Conservation (phyloP, 1,140 invertebrate genomes). For the Scaptomyza graminum region DNA sequence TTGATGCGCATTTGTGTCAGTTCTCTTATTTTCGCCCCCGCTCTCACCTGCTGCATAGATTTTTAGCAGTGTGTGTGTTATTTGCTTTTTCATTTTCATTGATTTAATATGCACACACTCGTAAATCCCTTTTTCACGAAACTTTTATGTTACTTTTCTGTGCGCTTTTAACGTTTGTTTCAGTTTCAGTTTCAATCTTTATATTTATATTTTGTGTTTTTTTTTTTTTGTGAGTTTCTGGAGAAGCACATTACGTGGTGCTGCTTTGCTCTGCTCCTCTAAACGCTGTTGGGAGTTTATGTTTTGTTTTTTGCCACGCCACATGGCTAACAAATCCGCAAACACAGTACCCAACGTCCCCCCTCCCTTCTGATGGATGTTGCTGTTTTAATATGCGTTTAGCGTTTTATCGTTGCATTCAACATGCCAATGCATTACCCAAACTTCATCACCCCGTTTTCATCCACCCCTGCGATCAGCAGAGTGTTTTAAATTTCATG, state of each 20-base stretch:
- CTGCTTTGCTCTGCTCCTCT: neutral
- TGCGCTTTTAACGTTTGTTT: slow-evolving; percentile 30
- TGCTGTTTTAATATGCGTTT: slow-evolving; percentile 73
- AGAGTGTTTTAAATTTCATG: slow-evolving; percentile 40
- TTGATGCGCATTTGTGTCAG: slow-evolving; percentile 49
- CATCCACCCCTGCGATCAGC: slow-evolving; percentile 7
- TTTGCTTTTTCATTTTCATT: slow-evolving; percentile 44
- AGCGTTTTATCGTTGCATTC: slow-evolving; percentile 60
- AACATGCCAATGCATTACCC: slow-evolving; percentile 62
- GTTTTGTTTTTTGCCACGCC: slow-evolving; percentile 17
- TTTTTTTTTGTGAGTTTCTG: slow-evolving; percentile 6
- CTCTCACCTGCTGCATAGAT: neutral
- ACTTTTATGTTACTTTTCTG: slow-evolving; percentile 37
- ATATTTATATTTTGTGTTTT: slow-evolving; percentile 3
- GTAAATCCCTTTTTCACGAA: slow-evolving; percentile 69
- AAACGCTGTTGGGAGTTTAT: slow-evolving; percentile 1
- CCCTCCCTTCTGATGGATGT: slow-evolving; percentile 13
- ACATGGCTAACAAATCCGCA: slow-evolving; percentile 58
- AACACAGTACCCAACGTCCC: neutral
- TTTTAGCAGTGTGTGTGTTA: slow-evolving; percentile 19
- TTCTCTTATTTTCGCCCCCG: slow-evolving; percentile 13
- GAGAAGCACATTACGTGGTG: slow-evolving; percentile 51
- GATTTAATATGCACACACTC: slow-evolving; percentile 76
- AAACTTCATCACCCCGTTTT: neutral
- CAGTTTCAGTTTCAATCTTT: slow-evolving; percentile 40